Percentiles rank a stretch among this genome's conserved stretches.
Conservation (phyloP, 2,113 vertebrate genomes). For the Archocentrus centrarchus region DNA sequence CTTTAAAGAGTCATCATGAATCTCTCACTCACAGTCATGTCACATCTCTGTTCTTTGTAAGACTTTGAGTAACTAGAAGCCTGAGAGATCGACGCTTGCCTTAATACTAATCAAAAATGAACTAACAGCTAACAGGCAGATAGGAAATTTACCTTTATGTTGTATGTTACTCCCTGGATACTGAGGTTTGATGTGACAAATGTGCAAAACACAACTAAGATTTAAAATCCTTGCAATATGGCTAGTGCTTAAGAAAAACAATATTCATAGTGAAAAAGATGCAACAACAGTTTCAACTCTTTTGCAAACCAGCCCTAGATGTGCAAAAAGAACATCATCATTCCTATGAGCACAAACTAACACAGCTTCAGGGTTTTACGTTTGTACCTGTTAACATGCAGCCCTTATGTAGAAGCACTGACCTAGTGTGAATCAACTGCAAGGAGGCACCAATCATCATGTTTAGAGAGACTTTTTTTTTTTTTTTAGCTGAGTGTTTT, state of each 20-base stretch:
- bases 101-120: neutral
- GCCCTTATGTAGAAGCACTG: conserved; percentile 60
- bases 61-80: conserved; percentile 20
- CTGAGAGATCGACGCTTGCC: conserved; percentile 17
- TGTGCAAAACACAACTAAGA: conserved; percentile 4
- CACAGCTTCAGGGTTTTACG: conserved; percentile 1
- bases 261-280: neutral
- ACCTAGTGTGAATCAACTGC: conserved; percentile 36
- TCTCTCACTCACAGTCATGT: neutral
- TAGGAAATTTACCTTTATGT: neutral
- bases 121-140: conserved; percentile 13
- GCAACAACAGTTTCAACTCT: neutral
- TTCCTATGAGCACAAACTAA: conserved; percentile 15
- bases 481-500: conserved; percentile 24
- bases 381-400: conserved; percentile 30
- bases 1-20: conserved; percentile 46
- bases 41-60: conserved; percentile 17
- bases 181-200: neutral
- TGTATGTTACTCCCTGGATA: neutral
- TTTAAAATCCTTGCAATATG: neutral
- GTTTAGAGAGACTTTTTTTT: neutral
- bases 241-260: neutral
- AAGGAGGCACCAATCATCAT: conserved; percentile 61
- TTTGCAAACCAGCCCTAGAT: conserved; percentile 9
- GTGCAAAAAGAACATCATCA: neutral